Evolutionary conservation across 2,797 vertebrate species (phyloP), one percentile per base, ranked within the genome.

Genomic region (Bovichtus variegatus): DNA sequence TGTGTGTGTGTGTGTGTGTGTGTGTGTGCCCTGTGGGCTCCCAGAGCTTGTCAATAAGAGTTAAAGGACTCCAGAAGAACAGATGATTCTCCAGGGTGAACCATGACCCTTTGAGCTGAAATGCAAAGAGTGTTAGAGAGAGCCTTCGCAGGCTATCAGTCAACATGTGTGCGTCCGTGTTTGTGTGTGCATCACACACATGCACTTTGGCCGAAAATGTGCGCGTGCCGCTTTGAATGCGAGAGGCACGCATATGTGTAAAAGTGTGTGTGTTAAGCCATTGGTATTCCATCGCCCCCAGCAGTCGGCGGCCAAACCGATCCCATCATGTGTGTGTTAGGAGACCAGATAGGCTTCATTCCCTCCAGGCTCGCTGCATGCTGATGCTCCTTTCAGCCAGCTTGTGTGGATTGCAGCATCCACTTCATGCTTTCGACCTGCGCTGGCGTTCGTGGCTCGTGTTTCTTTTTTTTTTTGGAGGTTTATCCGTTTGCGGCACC

Each of bases 281-380:
- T 88, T 88, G 85, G 84, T 92, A 87, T 91, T 92, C 87, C 69
- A 53, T 81, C n/a, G 67, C 90, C 84, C 57, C 3, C 46, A 82
- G 92, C 89, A 38, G 70, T 70, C 63, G 46, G 36, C 77, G 84
- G 89, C 78, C 84, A 89, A 90, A 85, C 88, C 89, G 82, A 92
- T 93, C 90, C 80, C 89, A 87, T 94, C 92, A 75, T 90, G 92
- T 92, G 91, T 93, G 89, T 72, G 78, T 92, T 81, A 57, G 53
- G 53, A 73, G 76, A 75, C 67, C 66, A 73, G 89, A 88, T 81
- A 80, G 78, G 78, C 89, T 64, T 66, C 44, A 18, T 60, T 87
- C 85, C 85, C 85, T 62, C n/a, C 72, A 63, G 87, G 78, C 80
- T 47, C 12, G 23, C 77, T 64, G 80, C 80, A 83, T 82, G 81